Evolutionary conservation across 2,113 vertebrate species (phyloP).

Genomic region (Nibea albiflora): DNA sequence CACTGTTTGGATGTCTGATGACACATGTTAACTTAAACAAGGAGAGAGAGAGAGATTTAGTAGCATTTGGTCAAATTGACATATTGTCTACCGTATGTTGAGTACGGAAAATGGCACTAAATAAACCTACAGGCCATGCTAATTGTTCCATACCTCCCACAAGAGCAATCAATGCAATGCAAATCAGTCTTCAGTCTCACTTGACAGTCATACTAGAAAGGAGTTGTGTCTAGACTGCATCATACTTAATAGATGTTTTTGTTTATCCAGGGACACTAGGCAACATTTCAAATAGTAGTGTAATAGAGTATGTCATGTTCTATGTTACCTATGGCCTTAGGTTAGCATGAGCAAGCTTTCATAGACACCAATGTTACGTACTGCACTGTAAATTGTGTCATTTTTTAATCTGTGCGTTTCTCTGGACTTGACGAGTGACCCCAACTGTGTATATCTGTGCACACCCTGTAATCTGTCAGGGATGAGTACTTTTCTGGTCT

Average conservation of each 20-base stretch:
- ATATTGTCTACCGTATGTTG: too few species aligned
- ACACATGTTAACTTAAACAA: conserved; percentile 47
- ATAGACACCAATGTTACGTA: conserved; percentile 17
- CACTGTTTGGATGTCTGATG: conserved; percentile 47
- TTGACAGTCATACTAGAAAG: not conserved
- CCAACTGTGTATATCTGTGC: not conserved
- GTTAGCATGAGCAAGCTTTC: conserved; percentile 24
- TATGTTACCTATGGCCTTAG: conserved; percentile 30
- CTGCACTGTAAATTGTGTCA: conserved; percentile 44
- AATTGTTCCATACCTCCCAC: too few species aligned
- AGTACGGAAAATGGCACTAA: too few species aligned
- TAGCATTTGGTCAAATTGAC: too few species aligned
- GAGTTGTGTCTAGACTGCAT: not conserved
- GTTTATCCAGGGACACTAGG: not conserved
- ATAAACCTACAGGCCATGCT: too few species aligned
- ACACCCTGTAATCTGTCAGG: conserved; percentile 55
- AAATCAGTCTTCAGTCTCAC: conserved; percentile 8
- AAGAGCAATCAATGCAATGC: too few species aligned
- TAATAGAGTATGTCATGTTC: conserved; percentile 5
- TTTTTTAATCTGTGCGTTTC: conserved; percentile 6
- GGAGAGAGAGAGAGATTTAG: too few species aligned
- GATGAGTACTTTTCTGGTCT: conserved; percentile 63
- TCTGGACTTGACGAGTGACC: conserved; percentile 11
- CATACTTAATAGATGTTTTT: not conserved
- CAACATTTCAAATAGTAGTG: not conserved